Percentiles rank a stretch among this genome's conserved stretches.
Evolutionary conservation across 2,797 vertebrate species (phyloP).

Genomic region (Vespertilio murinus): DNA sequence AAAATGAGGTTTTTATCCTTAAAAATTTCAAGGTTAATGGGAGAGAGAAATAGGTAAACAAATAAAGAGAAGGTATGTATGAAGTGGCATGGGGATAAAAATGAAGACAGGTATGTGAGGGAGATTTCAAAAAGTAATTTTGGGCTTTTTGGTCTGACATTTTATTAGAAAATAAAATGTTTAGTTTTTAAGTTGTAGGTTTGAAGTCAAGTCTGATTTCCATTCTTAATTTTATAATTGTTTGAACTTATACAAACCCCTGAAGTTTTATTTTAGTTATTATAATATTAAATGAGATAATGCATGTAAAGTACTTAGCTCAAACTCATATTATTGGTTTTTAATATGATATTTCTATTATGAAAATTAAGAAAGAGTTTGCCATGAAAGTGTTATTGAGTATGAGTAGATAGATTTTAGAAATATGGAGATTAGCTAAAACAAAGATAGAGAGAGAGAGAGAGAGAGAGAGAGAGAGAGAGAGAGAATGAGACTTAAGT

Average conservation of each 20-base stretch:
- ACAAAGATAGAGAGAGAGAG: not conserved
- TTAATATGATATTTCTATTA: not conserved
- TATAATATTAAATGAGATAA: conserved; percentile 23
- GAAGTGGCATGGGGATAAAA: not conserved
- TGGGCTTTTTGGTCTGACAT: not conserved
- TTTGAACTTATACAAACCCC: not conserved
- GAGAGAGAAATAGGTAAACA: not conserved
- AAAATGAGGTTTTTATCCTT: not conserved
- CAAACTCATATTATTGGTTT: not conserved
- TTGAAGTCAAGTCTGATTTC: not conserved
- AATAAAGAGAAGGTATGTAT: not conserved
- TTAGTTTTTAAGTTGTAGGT: not conserved
- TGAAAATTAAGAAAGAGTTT: not conserved
- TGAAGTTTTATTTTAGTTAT: not conserved
- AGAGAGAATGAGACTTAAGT: not conserved
- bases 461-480: not conserved
- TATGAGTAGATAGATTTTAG: not conserved
- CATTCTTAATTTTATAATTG: not conserved
- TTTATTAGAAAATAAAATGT: not conserved
- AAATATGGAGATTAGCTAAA: not conserved
- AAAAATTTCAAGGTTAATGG: not conserved
- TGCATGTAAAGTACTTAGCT: not conserved
- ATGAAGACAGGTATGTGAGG: not conserved
- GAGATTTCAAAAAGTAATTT: not conserved
- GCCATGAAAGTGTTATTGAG: not conserved